Evolutionary conservation across 2,113 vertebrate genomes (phyloP).

Genomic region (Brachirus orientalis): DNA sequence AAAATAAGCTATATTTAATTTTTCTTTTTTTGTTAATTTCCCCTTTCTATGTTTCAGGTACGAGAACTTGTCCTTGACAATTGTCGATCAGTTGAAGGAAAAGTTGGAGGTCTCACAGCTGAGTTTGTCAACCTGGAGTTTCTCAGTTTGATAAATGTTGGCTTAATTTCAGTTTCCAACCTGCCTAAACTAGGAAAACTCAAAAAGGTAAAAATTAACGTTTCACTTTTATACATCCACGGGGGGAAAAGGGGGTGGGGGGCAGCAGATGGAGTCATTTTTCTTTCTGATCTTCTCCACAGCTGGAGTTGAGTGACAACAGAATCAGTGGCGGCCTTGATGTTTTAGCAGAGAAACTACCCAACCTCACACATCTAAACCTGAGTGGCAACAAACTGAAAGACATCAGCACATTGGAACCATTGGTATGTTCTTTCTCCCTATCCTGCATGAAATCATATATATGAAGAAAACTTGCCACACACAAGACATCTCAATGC

Average conservation of each 20-base stretch:
- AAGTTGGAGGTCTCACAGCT: constrained; percentile 90
- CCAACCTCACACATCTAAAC: constrained; percentile 92
- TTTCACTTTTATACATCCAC: neutral
- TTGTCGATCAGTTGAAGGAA: constrained; percentile 89
- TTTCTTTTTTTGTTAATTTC: neutral
- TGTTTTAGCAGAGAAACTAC: constrained; percentile 92
- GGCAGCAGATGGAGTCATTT: neutral
- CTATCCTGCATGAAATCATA: too few species aligned
- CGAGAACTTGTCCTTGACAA: constrained; percentile 93
- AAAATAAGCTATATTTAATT: neutral
- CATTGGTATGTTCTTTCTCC: constrained; percentile 86
- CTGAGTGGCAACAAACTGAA: constrained; percentile 95
- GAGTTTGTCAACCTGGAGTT: constrained; percentile 93
- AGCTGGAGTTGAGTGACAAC: constrained; percentile 96
- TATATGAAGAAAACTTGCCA: too few species aligned
- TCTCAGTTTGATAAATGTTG: constrained; percentile 94
- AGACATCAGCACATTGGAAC: constrained; percentile 93
- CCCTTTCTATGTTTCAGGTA: constrained; percentile 78
- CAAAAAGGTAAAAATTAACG: constrained; percentile 87
- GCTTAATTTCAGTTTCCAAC: constrained; percentile 89
- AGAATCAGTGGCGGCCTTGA: constrained; percentile 92
- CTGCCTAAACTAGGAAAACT: constrained; percentile 92
- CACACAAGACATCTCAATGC: too few species aligned
- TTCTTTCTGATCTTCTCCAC: constrained; percentile 44
- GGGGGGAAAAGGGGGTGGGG: neutral